Evolutionary conservation across 1,140 invertebrate species (phyloP), one percentile per base, ranked within the genome.

Genomic region (Teleopsis dalmanni): DNA sequence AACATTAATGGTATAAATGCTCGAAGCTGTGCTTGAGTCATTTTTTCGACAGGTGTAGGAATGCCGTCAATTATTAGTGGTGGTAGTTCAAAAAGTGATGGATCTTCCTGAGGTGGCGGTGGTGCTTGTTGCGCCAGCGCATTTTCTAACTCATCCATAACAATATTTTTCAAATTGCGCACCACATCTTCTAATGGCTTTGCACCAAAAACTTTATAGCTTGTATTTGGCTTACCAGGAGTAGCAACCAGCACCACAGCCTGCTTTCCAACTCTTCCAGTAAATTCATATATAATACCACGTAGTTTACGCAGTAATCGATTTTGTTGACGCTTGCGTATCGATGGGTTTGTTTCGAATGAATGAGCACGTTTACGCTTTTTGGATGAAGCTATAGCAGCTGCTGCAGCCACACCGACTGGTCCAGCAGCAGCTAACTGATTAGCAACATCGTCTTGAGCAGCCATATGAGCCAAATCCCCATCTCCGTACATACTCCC

Each of bases 1-100:
- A 98, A 75, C 95, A 98, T 98, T 48, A 97, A 79, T 34, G 95
- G 95, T 58, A 98, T 97, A 70, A 98, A 98, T 37, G 93, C 93
- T 54, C 95, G 74, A 33, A 98, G 74, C 71, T 97, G 95, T 27
- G 94, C 95, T 72, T 97, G 95, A 18, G 95, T 97, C 95, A 98
- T 98, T 79, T 97, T 97, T 73, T 98, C 95, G 0, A 98, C 91
- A 3, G 93, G 94, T 33, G 94, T 98, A 25, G 95, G 95, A 69
- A 98, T 98, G 36, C 90, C 95, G 73, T 97, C 95, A 57, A 98
- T 94, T 54, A 96, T 92, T 29, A 97, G 76, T 14, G 92, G 91
- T 43, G 95, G 95, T 65, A 98, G 75, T 75, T 97, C 94, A 72
- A 96, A 95, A 29, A 96, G 75, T 36, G 87, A 87, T 3, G 91